Evolutionary conservation across 2,113 vertebrate species (phyloP).

Genomic region (Gambusia holbrooki): DNA sequence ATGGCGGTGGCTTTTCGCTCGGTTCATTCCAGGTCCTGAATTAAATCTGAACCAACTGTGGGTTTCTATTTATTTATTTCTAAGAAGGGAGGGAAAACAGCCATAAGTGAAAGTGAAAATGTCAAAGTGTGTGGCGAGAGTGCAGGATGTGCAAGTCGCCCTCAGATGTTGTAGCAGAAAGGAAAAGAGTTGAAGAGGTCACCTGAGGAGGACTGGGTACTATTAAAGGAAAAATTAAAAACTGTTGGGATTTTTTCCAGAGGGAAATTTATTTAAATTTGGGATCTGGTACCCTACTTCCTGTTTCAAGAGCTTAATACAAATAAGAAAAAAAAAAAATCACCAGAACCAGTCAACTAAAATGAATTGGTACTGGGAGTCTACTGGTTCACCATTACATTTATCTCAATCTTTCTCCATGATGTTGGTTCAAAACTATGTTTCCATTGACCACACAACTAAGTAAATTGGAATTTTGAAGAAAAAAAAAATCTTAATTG

Average conservation of each 20-base stretch:
- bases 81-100: conserved; percentile 11
- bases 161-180: conserved; percentile 16
- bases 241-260: background rate
- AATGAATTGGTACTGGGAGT: too few species aligned
- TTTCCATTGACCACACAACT: too few species aligned
- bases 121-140: conserved; percentile 25
- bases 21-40: conserved; percentile 40
- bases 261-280: background rate
- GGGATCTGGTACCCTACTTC: too few species aligned
- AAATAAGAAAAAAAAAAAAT: too few species aligned
- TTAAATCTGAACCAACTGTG: conserved; percentile 33
- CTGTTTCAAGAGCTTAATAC: too few species aligned
- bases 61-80: background rate
- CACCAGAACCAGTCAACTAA: too few species aligned
- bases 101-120: conserved; percentile 50
- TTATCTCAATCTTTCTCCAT: too few species aligned
- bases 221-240: background rate
- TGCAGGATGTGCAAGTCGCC: conserved; percentile 5
- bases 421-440: too few species aligned
- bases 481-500: too few species aligned
- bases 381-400: too few species aligned
- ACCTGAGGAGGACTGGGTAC: background rate
- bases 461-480: too few species aligned
- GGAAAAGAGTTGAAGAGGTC: conserved; percentile 1
- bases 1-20: conserved; percentile 24